phyloP scores from a whole-genome alignment of 2,113 vertebrate genomes.

The Tragulus kanchil region DNA sequence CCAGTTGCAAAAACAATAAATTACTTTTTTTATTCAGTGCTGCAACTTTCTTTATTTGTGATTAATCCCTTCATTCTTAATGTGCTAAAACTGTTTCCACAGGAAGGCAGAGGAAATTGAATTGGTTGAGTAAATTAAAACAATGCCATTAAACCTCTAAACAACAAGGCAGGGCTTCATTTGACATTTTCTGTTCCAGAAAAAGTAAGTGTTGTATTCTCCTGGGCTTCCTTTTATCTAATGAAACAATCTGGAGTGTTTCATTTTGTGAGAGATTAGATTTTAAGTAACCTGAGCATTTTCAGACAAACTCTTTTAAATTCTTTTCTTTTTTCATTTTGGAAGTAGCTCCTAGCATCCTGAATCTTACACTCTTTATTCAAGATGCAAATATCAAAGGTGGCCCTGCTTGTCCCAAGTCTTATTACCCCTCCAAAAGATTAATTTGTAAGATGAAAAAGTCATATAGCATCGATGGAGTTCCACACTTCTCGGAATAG shows the following conservation, averaged over 20 bases:
- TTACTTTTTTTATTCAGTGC: constrained; percentile 97
- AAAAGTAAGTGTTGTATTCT: constrained; percentile 8
- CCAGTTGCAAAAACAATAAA: constrained; percentile 99
- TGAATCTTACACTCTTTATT: not conserved
- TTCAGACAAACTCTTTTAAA: not conserved
- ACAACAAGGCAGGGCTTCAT: not conserved
- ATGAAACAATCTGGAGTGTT: constrained; percentile 5
- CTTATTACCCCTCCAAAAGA: no score
- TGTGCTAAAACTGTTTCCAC: constrained; percentile 89
- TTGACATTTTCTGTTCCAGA: constrained; percentile 3
- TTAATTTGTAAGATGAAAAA: not conserved
- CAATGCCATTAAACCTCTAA: not conserved
- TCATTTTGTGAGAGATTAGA: constrained; percentile 42
- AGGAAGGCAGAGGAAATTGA: constrained; percentile 82
- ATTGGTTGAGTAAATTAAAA: constrained; percentile 54
- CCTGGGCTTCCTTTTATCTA: not conserved
- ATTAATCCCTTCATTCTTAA: constrained; percentile 83
- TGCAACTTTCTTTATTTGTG: constrained; percentile 84
- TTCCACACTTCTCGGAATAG: not conserved
- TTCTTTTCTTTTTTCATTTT: not conserved
- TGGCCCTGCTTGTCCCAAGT: not conserved
- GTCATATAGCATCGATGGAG: not conserved
- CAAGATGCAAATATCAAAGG: not conserved
- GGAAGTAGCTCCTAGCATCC: not conserved
- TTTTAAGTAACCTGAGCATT: constrained; percentile 46